Percentiles rank a stretch among this genome's conserved stretches.
These are phyloP conservation scores for Zaprionus nigranus DNA, from an alignment of 1,140 invertebrate species.

Conservation along the genomic window DNA sequence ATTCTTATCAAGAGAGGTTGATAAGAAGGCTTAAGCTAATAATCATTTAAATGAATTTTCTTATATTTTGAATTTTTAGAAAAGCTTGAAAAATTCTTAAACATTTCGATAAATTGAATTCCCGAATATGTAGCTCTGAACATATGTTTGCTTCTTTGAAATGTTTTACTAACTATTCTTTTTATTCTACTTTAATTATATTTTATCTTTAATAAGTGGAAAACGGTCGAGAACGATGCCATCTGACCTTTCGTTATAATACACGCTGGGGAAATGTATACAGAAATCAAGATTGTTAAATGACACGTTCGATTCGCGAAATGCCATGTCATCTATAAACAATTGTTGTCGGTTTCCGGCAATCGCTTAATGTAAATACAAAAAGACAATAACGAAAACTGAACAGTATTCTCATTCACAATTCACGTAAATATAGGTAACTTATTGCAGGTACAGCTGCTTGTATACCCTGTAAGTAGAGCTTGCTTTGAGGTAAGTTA, in stretches of 20 bases:
- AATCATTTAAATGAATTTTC: too few relatives aligned
- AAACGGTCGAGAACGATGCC: neutral
- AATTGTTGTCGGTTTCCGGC: conserved; percentile 7
- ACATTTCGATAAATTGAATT: too few relatives aligned
- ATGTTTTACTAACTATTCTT: too few relatives aligned
- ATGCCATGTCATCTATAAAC: neutral
- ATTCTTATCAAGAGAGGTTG: too few relatives aligned
- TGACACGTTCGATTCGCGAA: neutral
- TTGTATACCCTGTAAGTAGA: neutral
- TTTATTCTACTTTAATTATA: neutral
- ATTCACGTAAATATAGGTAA: neutral
- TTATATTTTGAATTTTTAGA: too few relatives aligned
- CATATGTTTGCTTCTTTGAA: too few relatives aligned
- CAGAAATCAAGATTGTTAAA: neutral
- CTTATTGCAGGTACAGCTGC: too few relatives aligned
- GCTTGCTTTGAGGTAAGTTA: too few relatives aligned
- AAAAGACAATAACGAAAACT: neutral
- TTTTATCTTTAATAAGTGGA: neutral
- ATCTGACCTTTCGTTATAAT: neutral
- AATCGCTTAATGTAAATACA: neutral
- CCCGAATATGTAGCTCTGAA: too few relatives aligned
- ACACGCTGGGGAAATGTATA: neutral
- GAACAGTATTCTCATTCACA: neutral
- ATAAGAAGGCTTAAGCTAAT: too few relatives aligned
- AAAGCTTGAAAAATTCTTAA: too few relatives aligned